Base-by-base conservation (phyloP, 2,888 invertebrate genomes). In the Latrodectus hesperus region DNA sequence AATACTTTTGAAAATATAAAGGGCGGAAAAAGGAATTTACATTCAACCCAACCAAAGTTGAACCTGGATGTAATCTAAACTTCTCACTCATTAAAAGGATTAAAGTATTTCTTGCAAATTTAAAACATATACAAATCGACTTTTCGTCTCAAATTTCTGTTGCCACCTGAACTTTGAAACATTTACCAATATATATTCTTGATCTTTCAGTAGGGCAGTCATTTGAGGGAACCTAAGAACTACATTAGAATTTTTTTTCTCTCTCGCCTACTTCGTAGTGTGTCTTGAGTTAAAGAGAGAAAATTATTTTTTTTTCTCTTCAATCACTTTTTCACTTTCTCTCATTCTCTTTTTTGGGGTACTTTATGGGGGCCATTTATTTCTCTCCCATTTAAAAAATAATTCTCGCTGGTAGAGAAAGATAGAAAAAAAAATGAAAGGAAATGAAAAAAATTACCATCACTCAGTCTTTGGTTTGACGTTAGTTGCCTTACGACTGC, bases 321-420 rank as follows among this genome's bases (percentile, higher is more conserved):
- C 38, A 38, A 38, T 38, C 38, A 38, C 38, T 38, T 38, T 38
- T 38, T 38, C 38, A 38, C 38, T 38, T 38, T 38, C 38, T 38
- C 38, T 38, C 38, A 38, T 38, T 38, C 38, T 38, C 38, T 38
- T 38, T 38, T 38, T 38, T 38, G 38, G 38, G 38, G 38, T 70
- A 22, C 55, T 83, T 83, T 83, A 76, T 82, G 82, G 70, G 76
- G 64, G 49, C 76, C 83, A 83, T 83, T 83, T 83, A 83, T 71
- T 83, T 76, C 49, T 22, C 17, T 17, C 55, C 22, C 53, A 68
- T 70, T 22, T 26, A 76, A 64, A 83, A 80, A 81, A 81, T 73
- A 73, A 80, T 71, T 75, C 68, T 26, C 22, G 49, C 26, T 55
- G 17, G 51, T 68, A 51, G 55, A 12, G 71, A 51, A 60, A 64